Evolutionary conservation across 2,113 vertebrate species (phyloP), one percentile per base, ranked within the genome.

Genomic region (Cromileptes altivelis): DNA sequence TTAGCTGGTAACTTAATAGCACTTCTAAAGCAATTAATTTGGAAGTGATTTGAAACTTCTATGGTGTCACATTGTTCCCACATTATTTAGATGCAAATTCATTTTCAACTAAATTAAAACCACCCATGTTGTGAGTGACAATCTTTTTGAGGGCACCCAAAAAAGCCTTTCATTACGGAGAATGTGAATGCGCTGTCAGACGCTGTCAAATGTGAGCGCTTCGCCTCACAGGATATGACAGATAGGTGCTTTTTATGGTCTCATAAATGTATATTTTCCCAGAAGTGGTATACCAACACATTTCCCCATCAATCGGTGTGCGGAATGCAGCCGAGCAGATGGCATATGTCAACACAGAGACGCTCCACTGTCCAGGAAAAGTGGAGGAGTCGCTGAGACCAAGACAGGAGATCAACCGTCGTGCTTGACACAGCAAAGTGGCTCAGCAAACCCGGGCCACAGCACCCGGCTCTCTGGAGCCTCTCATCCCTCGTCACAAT

Each of bases 401-500:
- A 71, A 84, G 87, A 75, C 69, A 4, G 71, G 71, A 85, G 85
- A 81, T 91, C 85, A 88, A 69, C 62, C 65, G 30, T 74, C 1
- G 85, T 10, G 70, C 80, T 80, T 79, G 86, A 90, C 91, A 88
- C 87, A 45, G 87, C 76, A 57, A 71, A 90, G 88, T 82, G 85
- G 90, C 86, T 91, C 87, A 57, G 80, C 71, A 30, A 65, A 82
- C 62, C 71, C 40, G 21, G 84, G 75, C 80, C 80, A 15, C 80
- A 18, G 75, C 80, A 61, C 78, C 85, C 58, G 11, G 69, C 85
- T 84, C 88, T 67, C 78, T 0, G 63, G 79, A 89, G 84, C 86
- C 84, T 86, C 90, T 87, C 92, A 80, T 88, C 88, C 86, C 89
- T 92, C 80, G 79, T 91, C 91, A 90, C 91, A 89, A 94, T 94